Conservation (phyloP, 2,113 vertebrate genomes). For the Sakesphorus luctuosus region DNA sequence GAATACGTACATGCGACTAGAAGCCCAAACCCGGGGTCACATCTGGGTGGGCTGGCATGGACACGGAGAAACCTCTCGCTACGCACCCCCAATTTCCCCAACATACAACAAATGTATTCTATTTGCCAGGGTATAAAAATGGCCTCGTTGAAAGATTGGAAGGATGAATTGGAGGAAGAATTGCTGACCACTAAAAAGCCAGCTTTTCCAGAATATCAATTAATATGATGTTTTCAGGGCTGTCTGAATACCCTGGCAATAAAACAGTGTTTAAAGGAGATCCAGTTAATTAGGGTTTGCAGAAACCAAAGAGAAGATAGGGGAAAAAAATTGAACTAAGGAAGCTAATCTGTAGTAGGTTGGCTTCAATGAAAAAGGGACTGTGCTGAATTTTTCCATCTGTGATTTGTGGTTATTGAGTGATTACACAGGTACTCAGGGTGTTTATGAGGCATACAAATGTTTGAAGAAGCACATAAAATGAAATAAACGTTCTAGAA, state of each 20-base stretch:
- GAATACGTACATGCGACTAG: too few relatives aligned
- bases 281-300: background rate
- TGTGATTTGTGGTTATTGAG: background rate
- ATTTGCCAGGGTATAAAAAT: background rate
- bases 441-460: background rate
- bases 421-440: background rate
- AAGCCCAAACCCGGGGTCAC: too few relatives aligned
- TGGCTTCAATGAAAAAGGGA: background rate
- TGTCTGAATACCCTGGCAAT: background rate
- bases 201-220: background rate
- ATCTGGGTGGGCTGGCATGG: too few relatives aligned
- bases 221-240: background rate
- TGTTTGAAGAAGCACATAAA: background rate
- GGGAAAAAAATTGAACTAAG: background rate
- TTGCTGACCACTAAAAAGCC: background rate
- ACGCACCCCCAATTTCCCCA: too few relatives aligned
- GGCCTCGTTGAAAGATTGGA: background rate
- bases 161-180: background rate
- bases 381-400: background rate
- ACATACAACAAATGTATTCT: background rate
- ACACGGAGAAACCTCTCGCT: too few relatives aligned
- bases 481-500: background rate
- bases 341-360: background rate
- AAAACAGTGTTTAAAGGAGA: background rate
- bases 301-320: background rate